A percentile compares a stretch with the other conserved stretches of the same genome.
Evolutionary conservation across 1,140 invertebrate genomes (phyloP).

Genomic region (Bombus balteatus): DNA sequence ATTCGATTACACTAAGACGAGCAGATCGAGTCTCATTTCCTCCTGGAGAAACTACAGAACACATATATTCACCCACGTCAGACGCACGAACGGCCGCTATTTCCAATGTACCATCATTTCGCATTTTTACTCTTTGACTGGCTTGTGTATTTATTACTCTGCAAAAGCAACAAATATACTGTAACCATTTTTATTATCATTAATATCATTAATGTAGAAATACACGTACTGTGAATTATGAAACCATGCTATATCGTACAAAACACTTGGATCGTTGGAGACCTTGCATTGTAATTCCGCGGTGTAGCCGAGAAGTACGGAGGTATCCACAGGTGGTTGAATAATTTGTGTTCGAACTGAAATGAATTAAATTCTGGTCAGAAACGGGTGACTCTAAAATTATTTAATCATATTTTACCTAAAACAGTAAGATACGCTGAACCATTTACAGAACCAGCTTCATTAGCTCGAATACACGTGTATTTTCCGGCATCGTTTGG

Average conservation of each 20-base stretch:
- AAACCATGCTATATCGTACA: slow-evolving; percentile 95
- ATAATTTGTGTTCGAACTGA: slow-evolving; percentile 95
- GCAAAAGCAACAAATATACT: slow-evolving; percentile 46
- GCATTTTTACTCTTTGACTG: slow-evolving; percentile 88
- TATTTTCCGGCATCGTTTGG: slow-evolving; percentile 93
- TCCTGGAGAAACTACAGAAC: slow-evolving; percentile 92
- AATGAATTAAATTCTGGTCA: neutral
- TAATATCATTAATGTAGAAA: neutral
- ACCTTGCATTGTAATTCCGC: slow-evolving; percentile 96
- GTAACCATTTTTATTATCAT: neutral
- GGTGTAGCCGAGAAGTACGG: slow-evolving; percentile 94
- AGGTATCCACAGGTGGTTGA: slow-evolving; percentile 94
- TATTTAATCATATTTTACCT: slow-evolving; percentile 83
- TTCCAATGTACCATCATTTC: slow-evolving; percentile 90
- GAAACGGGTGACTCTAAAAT: neutral
- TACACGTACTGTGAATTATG: slow-evolving; percentile 90
- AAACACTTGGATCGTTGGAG: slow-evolving; percentile 94
- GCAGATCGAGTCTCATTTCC: slow-evolving; percentile 96
- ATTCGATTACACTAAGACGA: slow-evolving; percentile 93
- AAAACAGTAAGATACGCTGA: slow-evolving; percentile 92
- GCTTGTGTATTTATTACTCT: slow-evolving; percentile 86
- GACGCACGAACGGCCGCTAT: slow-evolving; percentile 91
- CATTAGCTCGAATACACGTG: slow-evolving; percentile 93
- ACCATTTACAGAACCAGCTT: slow-evolving; percentile 92
- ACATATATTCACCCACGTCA: slow-evolving; percentile 92